phyloP scores from a whole-genome alignment of 2,888 invertebrate genomes.

The Lepidochitona cinerea region DNA sequence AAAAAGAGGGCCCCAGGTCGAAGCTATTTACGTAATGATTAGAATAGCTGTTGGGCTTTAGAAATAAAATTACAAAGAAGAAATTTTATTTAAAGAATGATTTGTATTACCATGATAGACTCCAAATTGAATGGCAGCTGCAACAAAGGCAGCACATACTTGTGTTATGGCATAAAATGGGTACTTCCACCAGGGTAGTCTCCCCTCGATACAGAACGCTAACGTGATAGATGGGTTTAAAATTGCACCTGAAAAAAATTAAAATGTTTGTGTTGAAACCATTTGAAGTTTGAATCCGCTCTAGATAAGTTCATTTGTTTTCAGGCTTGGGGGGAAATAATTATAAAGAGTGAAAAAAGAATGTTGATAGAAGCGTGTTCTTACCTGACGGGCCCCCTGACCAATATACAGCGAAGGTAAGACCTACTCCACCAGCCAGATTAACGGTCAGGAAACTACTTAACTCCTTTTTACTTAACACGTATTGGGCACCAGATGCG shows the following conservation, averaged over 20 bases:
- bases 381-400: conserved; percentile 40
- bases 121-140: conserved; percentile 37
- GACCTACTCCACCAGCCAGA: conserved; percentile 38
- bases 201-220: conserved; percentile 31
- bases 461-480: conserved; percentile 24
- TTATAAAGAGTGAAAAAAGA: too few relatives aligned
- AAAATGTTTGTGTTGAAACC: not conserved
- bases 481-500: conserved; percentile 33
- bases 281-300: not conserved
- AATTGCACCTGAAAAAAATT: conserved; percentile 29
- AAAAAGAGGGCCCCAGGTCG: too few relatives aligned
- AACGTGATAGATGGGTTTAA: conserved; percentile 38
- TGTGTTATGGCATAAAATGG: conserved; percentile 34
- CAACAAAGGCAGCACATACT: conserved; percentile 33
- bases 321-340: too few relatives aligned
- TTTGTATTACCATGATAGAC: conserved; percentile 30
- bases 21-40: too few relatives aligned
- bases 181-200: conserved; percentile 29
- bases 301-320: too few relatives aligned
- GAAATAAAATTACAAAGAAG: too few relatives aligned
- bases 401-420: conserved; percentile 37
- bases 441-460: conserved; percentile 37
- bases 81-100: too few relatives aligned
- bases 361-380: too few relatives aligned
- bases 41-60: too few relatives aligned